These are phyloP conservation scores for Gambelia wislizenii DNA, from an alignment of 2,797 vertebrate species.

Conservation along the genomic window DNA sequence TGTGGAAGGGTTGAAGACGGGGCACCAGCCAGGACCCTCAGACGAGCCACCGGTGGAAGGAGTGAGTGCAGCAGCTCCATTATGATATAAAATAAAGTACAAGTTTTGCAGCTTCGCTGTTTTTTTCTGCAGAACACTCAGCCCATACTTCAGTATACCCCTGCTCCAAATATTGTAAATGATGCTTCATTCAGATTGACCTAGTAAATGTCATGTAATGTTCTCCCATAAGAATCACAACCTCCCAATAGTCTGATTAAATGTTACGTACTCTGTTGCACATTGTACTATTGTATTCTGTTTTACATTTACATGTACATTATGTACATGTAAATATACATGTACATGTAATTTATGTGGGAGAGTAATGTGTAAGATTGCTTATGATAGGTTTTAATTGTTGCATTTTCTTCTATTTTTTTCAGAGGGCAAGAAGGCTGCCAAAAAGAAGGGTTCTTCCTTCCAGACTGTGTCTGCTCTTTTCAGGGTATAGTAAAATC, in stretches of 20 bases:
- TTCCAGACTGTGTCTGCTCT: constrained; percentile 85
- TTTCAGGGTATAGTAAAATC: constrained; percentile 76
- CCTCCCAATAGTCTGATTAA: not conserved
- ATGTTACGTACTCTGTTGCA: not conserved
- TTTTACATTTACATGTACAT: no score
- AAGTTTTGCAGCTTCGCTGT: not conserved
- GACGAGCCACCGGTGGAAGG: no score
- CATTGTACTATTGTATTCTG: no score
- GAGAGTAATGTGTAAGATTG: not conserved
- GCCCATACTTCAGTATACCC: not conserved
- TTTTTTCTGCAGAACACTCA: not conserved
- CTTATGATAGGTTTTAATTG: not conserved
- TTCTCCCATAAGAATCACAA: not conserved
- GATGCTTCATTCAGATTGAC: not conserved
- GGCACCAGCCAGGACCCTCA: no score
- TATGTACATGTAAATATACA: no score
- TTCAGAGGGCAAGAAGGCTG: constrained; percentile 71
- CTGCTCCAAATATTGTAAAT: not conserved
- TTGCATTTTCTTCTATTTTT: constrained; percentile 14
- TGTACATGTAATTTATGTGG: not conserved
- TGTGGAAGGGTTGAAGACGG: no score
- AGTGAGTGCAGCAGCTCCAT: no score
- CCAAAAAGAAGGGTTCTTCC: constrained; percentile 80
- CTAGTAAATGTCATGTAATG: not conserved
- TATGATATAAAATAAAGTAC: no score